These are phyloP conservation scores for Speoplatyrhinus poulsoni DNA, from an alignment of 2,113 vertebrate genomes.

Conservation along the genomic window DNA sequence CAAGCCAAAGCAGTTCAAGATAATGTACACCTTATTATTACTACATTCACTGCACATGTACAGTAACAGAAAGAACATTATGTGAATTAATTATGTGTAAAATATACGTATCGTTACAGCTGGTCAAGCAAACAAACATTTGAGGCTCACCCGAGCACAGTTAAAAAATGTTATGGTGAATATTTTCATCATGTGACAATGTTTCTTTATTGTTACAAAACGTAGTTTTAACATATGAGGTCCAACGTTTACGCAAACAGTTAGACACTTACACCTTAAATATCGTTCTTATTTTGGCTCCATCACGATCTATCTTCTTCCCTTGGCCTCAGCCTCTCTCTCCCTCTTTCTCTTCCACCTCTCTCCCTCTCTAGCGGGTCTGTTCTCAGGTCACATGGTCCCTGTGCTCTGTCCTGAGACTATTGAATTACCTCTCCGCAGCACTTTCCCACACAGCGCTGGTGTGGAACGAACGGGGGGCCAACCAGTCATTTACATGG, in stretches of 20 bases:
- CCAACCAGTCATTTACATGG: neutral
- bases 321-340: neutral
- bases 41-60: too few species aligned
- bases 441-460: constrained; percentile 31
- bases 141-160: too few species aligned
- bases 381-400: neutral
- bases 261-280: neutral
- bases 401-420: constrained; percentile 15
- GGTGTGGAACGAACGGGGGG: constrained; percentile 7
- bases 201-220: too few species aligned
- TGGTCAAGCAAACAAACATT: too few species aligned
- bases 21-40: too few species aligned
- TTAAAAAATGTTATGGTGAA: too few species aligned
- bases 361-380: constrained; percentile 23
- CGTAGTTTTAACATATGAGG: too few species aligned
- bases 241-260: neutral
- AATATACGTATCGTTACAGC: too few species aligned
- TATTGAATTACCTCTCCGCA: constrained; percentile 43
- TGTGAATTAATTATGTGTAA: too few species aligned
- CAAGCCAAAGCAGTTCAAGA: too few species aligned
- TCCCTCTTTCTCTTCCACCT: neutral
- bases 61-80: too few species aligned
- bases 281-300: neutral
- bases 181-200: too few species aligned
- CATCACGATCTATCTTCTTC: neutral